Percentiles rank a stretch among this genome's conserved stretches.
Conservation (phyloP, 2,113 vertebrate species). For the Tragelaphus strepsiceros region DNA sequence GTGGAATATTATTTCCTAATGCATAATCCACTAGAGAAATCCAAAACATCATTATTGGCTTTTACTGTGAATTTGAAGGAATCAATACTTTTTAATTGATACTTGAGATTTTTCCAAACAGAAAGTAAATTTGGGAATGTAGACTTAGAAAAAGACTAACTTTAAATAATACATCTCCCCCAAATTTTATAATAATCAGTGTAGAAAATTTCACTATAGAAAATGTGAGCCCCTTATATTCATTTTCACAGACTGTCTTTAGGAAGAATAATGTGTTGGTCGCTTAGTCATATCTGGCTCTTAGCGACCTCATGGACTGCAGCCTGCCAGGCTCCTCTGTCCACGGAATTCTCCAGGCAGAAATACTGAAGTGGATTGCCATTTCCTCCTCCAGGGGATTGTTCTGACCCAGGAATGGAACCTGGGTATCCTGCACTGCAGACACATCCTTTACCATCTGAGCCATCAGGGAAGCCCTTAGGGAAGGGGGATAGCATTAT, state of each 20-base stretch:
- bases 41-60: not conserved
- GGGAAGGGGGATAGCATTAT: not conserved
- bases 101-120: not conserved
- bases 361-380: not conserved
- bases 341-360: not conserved
- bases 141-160: not conserved
- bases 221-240: not conserved
- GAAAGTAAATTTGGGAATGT: not conserved
- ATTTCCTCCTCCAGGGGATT: not conserved
- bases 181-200: not conserved
- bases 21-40: not conserved
- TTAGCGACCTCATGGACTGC: not conserved
- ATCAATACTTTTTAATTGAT: not conserved
- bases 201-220: not conserved
- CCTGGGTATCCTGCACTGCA: not conserved
- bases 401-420: not conserved
- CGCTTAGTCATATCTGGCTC: accelerated
- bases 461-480: not conserved
- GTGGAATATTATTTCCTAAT: not conserved
- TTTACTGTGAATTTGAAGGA: not conserved
- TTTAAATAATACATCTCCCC: not conserved
- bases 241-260: not conserved
- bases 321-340: not conserved
- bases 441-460: not conserved
- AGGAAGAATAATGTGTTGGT: not conserved